Base-by-base conservation (phyloP, 2,113 vertebrate species). In the Lontra canadensis region DNA sequence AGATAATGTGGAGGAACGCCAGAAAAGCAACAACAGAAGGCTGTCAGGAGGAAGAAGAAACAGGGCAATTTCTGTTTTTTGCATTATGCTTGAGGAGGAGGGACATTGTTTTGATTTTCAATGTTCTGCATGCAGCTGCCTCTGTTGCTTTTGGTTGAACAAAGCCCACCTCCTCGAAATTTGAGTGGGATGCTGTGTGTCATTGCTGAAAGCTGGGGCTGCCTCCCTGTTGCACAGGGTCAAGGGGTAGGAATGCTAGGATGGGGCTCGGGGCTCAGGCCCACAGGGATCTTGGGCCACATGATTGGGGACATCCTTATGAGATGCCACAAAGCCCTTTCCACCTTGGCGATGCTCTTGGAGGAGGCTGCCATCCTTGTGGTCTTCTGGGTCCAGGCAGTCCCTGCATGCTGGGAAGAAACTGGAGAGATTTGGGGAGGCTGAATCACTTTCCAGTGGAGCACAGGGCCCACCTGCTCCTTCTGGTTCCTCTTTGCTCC, bases 1-100 rank as follows among this genome's bases (percentile, higher is more conserved):
- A 42, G 44, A 73, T 44, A 49, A 20, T n/a, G 34, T 47, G 36
- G 87, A 94, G 39, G 59, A 71, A 31, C 47, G 87, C 55, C 74
- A 78, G 90, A 29, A 89, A 94, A 82, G 90, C 49, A 88, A 26
- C 67, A 82, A 31, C 90, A 92, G 92, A 95, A 95, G 88, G 88
- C 93, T 96, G 76, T 93, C 31, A 42, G 78, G 73, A 88, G 80
- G 44, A 83, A 86, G 83, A 78, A 78, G 49, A 52, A 85, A 49
- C 31, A 20, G 36, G 65, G 85, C 93, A 29, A 59, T 84, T 31
- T 95, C 6, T 17, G 4, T 20, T 61, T 65, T 86, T 84, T 88
- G n/a, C 55, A 26, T 88, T 63, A 31, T 86, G 59, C 78, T 71
- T 8, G 12, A 65, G 36, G 39, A 59, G 49, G 34, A 83, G 65